Percentiles rank a stretch among this genome's conserved stretches.
phyloP scores from a whole-genome alignment of 2,888 invertebrate species.

The Sesia apiformis region DNA sequence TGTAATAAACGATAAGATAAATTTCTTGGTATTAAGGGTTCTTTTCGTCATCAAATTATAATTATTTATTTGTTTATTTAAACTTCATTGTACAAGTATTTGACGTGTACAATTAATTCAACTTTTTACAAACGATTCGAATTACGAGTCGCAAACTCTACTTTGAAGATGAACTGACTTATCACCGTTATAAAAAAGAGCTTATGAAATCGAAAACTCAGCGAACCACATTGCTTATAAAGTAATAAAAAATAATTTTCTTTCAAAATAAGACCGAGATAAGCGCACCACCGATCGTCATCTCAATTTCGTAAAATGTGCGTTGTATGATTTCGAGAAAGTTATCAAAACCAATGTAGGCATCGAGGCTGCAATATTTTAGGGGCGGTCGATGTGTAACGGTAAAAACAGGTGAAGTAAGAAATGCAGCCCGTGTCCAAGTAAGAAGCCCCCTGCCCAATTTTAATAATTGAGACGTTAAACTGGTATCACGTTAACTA shows the following conservation, averaged over 20 bases:
- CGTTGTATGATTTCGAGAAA: slow-evolving; percentile 27
- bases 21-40: too few relatives aligned
- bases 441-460: background rate
- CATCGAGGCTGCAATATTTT: slow-evolving; percentile 60
- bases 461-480: background rate
- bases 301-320: background rate
- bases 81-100: too few relatives aligned
- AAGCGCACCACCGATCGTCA: background rate
- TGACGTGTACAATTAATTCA: too few relatives aligned
- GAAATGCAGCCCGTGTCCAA: background rate
- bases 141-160: too few relatives aligned
- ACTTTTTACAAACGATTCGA: too few relatives aligned
- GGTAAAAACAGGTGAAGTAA: slow-evolving; percentile 32
- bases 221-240: background rate
- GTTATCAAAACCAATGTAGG: slow-evolving; percentile 52
- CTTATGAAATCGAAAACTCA: background rate
- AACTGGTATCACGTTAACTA: too few relatives aligned
- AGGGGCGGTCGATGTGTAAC: slow-evolving; percentile 46
- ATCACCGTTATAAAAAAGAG: background rate
- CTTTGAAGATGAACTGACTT: too few relatives aligned
- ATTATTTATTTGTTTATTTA: too few relatives aligned
- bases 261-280: background rate
- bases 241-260: background rate
- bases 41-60: too few relatives aligned
- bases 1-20: too few relatives aligned